These are phyloP conservation scores for Aporophyla nigra DNA, from an alignment of 2,888 invertebrate species.

Conservation along the genomic window DNA sequence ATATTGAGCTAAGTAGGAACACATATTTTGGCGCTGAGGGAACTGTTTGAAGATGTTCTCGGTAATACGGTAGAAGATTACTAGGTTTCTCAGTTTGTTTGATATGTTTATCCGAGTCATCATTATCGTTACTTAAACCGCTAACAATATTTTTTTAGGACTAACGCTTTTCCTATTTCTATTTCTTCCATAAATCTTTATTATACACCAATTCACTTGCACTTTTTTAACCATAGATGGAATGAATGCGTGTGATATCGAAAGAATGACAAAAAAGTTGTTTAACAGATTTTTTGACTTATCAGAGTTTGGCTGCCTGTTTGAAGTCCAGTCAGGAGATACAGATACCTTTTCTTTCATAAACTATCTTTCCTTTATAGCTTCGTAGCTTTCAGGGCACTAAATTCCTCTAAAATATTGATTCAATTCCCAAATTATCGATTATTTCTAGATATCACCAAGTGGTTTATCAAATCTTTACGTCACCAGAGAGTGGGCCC, in stretches of 20 bases:
- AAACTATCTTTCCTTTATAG: not conserved
- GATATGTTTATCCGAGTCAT: no score
- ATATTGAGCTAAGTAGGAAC: constrained; percentile 23
- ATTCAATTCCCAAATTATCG: not conserved
- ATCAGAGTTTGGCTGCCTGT: no score
- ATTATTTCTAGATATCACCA: not conserved
- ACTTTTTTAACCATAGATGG: not conserved
- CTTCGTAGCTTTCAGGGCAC: not conserved
- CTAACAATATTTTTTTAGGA: not conserved
- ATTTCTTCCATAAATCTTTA: not conserved
- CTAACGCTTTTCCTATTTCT: not conserved
- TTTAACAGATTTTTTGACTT: no score
- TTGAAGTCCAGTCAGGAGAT: no score
- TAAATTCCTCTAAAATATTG: not conserved
- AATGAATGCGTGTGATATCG: not conserved
- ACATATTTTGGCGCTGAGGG: constrained; percentile 10
- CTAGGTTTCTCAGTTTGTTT: not conserved
- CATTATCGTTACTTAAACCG: not conserved
- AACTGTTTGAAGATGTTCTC: not conserved
- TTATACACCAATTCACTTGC: not conserved
- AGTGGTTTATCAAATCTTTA: not conserved
- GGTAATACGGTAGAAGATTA: not conserved
- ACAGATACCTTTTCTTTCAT: not conserved
- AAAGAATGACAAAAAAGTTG: not conserved
- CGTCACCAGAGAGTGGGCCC: not conserved